Percentiles rank a stretch among this genome's conserved stretches.
phyloP scores from a whole-genome alignment of 2,113 vertebrate species.

The Hippocampus barbouri region DNA sequence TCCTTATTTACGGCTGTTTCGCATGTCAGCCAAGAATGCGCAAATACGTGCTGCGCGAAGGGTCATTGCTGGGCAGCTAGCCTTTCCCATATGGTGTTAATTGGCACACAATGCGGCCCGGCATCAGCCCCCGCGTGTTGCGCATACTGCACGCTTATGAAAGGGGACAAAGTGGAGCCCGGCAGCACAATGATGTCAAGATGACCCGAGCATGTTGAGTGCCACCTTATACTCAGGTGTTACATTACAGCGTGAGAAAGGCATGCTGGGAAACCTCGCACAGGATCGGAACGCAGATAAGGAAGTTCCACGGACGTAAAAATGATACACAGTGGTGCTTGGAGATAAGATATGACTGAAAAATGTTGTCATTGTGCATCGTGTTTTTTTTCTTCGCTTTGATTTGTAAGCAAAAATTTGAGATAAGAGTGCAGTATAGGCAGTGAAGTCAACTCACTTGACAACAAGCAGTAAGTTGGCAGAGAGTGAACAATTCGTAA shows the following conservation, averaged over 20 bases:
- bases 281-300: not conserved
- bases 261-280: constrained; percentile 65
- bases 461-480: no score
- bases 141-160: not conserved
- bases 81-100: not conserved
- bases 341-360: no score
- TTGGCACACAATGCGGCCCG: not conserved
- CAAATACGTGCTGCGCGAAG: no score
- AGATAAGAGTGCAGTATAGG: no score
- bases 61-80: not conserved
- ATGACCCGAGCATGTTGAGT: constrained; percentile 52
- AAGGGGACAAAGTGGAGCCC: constrained; percentile 23
- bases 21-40: no score
- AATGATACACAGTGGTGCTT: no score
- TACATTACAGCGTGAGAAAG: constrained; percentile 72
- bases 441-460: no score
- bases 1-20: not conserved
- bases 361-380: no score
- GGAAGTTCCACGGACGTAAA: not conserved
- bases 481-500: no score
- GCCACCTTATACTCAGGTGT: constrained; percentile 76
- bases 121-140: not conserved
- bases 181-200: constrained; percentile 55
- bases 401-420: no score
- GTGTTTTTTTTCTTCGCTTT: no score